phyloP scores from a whole-genome alignment of 2,888 invertebrate genomes.

The Ectobius pallidus region DNA sequence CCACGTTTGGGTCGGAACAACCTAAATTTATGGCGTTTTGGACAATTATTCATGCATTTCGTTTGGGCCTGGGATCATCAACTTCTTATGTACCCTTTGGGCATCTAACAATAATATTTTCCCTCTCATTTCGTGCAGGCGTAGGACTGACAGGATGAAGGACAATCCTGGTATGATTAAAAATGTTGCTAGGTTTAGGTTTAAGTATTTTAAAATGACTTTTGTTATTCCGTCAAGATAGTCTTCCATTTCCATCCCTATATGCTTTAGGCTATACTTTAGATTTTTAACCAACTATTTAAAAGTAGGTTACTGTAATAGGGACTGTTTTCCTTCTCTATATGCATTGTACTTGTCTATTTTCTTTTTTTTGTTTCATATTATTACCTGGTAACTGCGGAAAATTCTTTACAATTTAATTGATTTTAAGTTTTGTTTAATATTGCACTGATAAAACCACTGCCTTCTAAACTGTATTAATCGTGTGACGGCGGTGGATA shows the following conservation, averaged over 20 bases:
- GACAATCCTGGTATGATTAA: no score
- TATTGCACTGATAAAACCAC: not conserved
- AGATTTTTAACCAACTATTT: not conserved
- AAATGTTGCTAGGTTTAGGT: not conserved
- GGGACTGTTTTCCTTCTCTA: not conserved
- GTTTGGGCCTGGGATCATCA: not conserved
- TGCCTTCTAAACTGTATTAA: no score
- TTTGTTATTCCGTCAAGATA: no score
- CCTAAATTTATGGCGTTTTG: no score
- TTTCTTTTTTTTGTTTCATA: not conserved
- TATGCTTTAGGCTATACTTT: not conserved
- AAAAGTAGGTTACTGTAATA: no score
- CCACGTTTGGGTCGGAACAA: constrained; percentile 9
- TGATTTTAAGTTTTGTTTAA: not conserved
- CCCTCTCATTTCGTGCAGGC: not conserved
- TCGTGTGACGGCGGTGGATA: no score
- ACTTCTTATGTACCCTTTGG: not conserved
- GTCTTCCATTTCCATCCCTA: not conserved
- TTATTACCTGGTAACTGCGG: constrained; percentile 3
- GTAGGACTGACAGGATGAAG: not conserved
- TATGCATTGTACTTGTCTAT: not conserved
- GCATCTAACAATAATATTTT: not conserved
- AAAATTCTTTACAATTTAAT: constrained; percentile 6
- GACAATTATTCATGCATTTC: not conserved
- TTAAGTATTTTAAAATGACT: not conserved